Evolutionary conservation across 64 coral and sea anemone species (phyloP).

Genomic region (Trachythela sp.): DNA sequence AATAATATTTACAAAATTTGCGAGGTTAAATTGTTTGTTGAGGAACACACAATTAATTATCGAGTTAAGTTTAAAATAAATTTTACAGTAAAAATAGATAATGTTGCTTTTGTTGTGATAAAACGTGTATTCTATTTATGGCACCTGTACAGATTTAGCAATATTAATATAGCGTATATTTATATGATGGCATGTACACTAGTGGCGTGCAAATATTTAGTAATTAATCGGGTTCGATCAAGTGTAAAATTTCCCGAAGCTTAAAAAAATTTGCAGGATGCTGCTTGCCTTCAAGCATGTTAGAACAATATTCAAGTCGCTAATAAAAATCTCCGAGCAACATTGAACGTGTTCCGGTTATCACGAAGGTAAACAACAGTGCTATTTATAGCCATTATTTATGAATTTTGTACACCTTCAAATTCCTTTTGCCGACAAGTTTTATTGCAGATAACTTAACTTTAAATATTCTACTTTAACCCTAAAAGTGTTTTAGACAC

Average conservation of each 20-base stretch:
- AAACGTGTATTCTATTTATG: neutral
- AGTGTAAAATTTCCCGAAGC: neutral
- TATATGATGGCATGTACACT: neutral
- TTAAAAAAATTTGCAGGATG: neutral
- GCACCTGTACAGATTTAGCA: neutral
- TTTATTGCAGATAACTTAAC: neutral
- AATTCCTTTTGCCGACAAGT: neutral
- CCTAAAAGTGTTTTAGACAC: neutral
- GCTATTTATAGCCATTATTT: constrained; percentile 5
- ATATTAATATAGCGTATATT: neutral
- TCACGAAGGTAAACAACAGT: neutral
- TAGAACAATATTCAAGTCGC: neutral
- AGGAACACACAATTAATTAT: neutral
- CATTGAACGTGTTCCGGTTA: neutral
- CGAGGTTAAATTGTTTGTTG: neutral
- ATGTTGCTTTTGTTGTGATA: too few relatives aligned
- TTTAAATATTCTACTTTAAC: neutral
- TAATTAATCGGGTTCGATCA: neutral
- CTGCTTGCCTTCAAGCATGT: neutral
- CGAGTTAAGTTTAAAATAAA: too few relatives aligned
- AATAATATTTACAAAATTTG: too few relatives aligned
- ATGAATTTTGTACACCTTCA: neutral
- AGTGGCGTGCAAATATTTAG: too few relatives aligned
- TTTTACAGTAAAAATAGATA: too few relatives aligned
- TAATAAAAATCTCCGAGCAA: neutral